Conservation (phyloP, 2,113 vertebrate genomes). For the Ochotona curzoniae region DNA sequence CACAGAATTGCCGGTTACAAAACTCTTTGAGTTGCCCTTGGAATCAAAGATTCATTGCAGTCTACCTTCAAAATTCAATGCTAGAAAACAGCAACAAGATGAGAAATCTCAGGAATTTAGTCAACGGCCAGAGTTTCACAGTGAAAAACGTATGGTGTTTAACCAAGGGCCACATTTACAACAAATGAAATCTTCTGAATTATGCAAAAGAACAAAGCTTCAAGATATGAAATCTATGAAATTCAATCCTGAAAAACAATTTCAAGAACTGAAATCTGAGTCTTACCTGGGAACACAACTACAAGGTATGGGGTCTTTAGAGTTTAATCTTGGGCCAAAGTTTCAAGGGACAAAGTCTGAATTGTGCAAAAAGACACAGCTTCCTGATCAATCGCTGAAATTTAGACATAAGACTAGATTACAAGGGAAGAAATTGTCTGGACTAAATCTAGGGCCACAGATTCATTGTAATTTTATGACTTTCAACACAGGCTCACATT, state of each 20-base stretch:
- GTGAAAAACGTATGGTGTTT: neutral
- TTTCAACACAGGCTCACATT: neutral
- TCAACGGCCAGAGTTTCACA: slow-evolving; percentile 45
- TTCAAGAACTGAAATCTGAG: neutral
- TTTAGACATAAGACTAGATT: slow-evolving; percentile 26
- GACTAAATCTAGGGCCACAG: slow-evolving; percentile 6
- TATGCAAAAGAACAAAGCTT: slow-evolving; percentile 9
- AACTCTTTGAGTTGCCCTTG: slow-evolving; percentile 9
- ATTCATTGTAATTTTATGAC: neutral
- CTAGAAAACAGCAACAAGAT: slow-evolving; percentile 55
- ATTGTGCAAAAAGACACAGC: neutral
- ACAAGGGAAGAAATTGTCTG: slow-evolving; percentile 13
- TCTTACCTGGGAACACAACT: neutral
- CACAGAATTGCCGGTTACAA: slow-evolving; percentile 31
- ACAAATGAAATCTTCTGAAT: slow-evolving; percentile 48
- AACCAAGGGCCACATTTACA: slow-evolving; percentile 37
- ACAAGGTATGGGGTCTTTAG: neutral
- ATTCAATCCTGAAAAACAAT: slow-evolving; percentile 25
- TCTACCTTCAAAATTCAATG: slow-evolving; percentile 13
- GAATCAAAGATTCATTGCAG: slow-evolving; percentile 39
- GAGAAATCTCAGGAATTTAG: slow-evolving; percentile 18
- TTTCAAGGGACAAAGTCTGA: slow-evolving; percentile 22
- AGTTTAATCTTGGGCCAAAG: neutral
- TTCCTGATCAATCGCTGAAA: slow-evolving; percentile 34
- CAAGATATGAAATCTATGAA: slow-evolving; percentile 29